Base-by-base conservation (phyloP, 2,888 invertebrate genomes). In the Drosophila austrosaltans region DNA sequence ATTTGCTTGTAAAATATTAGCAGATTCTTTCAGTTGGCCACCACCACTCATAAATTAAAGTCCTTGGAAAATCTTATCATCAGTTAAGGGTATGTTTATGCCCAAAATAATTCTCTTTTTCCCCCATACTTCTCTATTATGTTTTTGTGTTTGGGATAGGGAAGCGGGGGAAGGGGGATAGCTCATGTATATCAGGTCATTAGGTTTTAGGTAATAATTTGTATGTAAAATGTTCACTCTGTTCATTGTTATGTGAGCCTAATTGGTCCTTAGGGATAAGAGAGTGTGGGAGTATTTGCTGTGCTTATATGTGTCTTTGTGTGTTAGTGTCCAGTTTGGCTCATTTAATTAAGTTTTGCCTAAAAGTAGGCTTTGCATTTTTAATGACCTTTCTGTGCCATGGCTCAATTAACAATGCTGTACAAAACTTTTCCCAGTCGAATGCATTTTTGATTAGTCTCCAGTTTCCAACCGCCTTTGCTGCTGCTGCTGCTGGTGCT, bases 131-230 rank as follows among this genome's bases (percentile, higher is more conserved):
- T 61, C 28, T 20, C 30, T 16, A 60, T 48, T 60, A 48, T 48
- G 28, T 44, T 30, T 25, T 25, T 60, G 48, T 20, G 74, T 58
- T 61, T 39, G 69, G 16, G 16, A 16, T 16, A 16, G 16, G 16
- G 68, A 87, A 85, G 32, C 1, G 36, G 36, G 36, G 8, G 36
- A 1, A 4, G 36, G 1, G 4, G 10, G 36, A 8, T 2, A 36
- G 36, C 8, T 8, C 78, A 86, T 85, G 88, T 84, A 86, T 82
- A 86, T 86, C 77, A 80, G 84, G 86, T 82, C 84, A 84, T 88
- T 88, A 88, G 84, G 86, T 80, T 78, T 88, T 48, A 48, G 48
- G 84, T 86, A 84, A 84, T 84, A 84, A 84, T 84, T 84, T 88
- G 88, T 80, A 78, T 74, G 75, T 64, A 69, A 68, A 74, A 54